Evolutionary conservation across 2,113 vertebrate species (phyloP).

Genomic region (Melierax canorus): DNA sequence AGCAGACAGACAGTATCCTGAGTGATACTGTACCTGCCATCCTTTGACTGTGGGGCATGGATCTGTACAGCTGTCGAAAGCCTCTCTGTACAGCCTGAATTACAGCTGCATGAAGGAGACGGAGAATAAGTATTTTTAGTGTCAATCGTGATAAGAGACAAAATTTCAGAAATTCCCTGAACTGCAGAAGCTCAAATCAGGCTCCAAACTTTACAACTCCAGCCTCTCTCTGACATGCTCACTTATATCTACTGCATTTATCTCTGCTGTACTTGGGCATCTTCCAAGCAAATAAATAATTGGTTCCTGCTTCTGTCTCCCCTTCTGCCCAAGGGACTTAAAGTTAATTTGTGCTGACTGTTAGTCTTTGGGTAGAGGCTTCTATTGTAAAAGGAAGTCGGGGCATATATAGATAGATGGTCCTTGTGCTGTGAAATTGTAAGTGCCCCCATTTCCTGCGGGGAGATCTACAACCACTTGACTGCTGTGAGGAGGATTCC

Average conservation of each 20-base stretch:
- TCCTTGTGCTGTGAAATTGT: neutral
- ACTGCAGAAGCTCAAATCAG: neutral
- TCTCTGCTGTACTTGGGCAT: slow-evolving; percentile 11
- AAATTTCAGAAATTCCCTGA: neutral
- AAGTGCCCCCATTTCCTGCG: neutral
- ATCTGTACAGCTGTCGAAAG: neutral
- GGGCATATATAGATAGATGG: neutral
- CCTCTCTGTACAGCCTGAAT: neutral
- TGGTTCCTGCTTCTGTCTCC: slow-evolving; percentile 23
- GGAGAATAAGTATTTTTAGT: neutral
- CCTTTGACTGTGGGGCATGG: neutral
- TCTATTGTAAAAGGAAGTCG: neutral
- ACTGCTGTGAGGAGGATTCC: neutral
- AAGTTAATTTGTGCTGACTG: slow-evolving; percentile 50
- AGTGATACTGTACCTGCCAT: neutral
- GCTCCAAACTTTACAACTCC: neutral
- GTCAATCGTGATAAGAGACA: neutral
- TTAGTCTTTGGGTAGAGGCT: neutral
- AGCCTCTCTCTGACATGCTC: neutral
- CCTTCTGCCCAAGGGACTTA: neutral
- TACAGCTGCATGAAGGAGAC: neutral
- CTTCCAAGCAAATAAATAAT: slow-evolving; percentile 55
- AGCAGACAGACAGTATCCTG: neutral
- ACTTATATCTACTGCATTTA: slow-evolving; percentile 16
- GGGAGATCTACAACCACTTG: neutral